These are phyloP conservation scores for Microcaecilia unicolor DNA, from an alignment of 2,797 vertebrate species.

Conservation along the genomic window DNA sequence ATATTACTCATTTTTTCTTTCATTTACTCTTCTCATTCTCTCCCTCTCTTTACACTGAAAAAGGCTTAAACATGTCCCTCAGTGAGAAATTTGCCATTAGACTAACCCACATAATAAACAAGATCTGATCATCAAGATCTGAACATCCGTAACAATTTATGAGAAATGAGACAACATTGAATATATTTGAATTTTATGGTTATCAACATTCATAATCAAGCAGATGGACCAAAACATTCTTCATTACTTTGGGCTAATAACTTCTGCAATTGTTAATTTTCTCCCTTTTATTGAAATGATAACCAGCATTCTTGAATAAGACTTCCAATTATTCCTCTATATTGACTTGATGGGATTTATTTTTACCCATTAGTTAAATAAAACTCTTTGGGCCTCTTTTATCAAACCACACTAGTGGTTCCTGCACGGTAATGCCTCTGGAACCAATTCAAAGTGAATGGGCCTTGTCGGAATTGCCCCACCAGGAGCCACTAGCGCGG, in stretches of 20 bases:
- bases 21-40: not conserved
- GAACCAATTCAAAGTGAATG: too few species aligned
- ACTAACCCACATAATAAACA: conserved; percentile 21
- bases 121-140: conserved; percentile 5
- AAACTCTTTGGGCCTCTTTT: too few species aligned
- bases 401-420: too few species aligned
- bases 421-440: too few species aligned
- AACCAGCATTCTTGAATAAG: not conserved
- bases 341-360: not conserved
- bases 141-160: conserved; percentile 12
- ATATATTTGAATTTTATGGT: conserved; percentile 19
- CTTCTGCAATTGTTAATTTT: conserved; percentile 23
- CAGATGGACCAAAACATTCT: conserved; percentile 14
- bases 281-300: not conserved
- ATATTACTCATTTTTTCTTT: not conserved
- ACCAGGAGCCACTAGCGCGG: too few species aligned
- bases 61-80: conserved; percentile 4
- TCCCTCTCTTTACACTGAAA: too few species aligned
- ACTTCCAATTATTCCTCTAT: not conserved
- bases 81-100: conserved; percentile 20
- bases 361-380: conserved; percentile 10
- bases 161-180: conserved; percentile 27
- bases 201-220: conserved; percentile 27
- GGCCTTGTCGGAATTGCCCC: too few species aligned
- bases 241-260: conserved; percentile 29